Base-by-base conservation (phyloP, 2,113 vertebrate species). In the Peucedramus taeniatus region DNA sequence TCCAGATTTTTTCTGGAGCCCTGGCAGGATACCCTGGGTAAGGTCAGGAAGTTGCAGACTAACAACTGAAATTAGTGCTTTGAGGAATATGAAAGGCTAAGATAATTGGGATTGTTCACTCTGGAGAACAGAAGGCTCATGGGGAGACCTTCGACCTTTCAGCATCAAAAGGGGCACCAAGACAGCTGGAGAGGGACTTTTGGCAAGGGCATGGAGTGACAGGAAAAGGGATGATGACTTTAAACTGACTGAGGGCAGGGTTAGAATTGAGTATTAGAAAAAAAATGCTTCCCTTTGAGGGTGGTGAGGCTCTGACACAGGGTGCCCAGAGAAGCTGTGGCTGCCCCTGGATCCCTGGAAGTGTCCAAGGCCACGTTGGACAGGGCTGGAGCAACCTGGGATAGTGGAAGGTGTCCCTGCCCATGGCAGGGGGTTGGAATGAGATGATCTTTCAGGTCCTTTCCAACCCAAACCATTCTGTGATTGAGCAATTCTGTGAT, bases 361-460 rank as follows among this genome's bases (percentile, higher is more conserved):
- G 7, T 44, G 37, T 30, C 4, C 57, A 37, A 26, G 20, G 11
- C 9, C 49, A 56, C 28, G 37, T 0, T n/a, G 64, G 16, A 17
- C 0, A 0, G 13, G 9, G 3, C 42, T 64, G 23, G 56, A 83
- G 35, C 11, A 64, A 5, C 2, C 13, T 77, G 49, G 13, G 3
- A 2, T 5, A 21, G 22, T 37, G n/a, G 30, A 4, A 54, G 17
- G 4, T 39, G 28, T n/a, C 23, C 13, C 35, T 61, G 40, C 3
- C 40, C 8, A 16, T 23, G 17, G 5, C 17, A n/a, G 30, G 15
- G 8, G 3, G 2, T 4, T 37, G 56, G 22, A 56, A 56, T 9
- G 6, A n/a, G 5, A 4, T 12, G 35, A n/a, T 10, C 13, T 84
- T 71, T 42, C 11, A 50, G 19, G 10, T 57, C 13, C 19, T 40